Base-by-base conservation (phyloP, 1,140 invertebrate genomes). In the Aphelenchoides fujianensis region DNA sequence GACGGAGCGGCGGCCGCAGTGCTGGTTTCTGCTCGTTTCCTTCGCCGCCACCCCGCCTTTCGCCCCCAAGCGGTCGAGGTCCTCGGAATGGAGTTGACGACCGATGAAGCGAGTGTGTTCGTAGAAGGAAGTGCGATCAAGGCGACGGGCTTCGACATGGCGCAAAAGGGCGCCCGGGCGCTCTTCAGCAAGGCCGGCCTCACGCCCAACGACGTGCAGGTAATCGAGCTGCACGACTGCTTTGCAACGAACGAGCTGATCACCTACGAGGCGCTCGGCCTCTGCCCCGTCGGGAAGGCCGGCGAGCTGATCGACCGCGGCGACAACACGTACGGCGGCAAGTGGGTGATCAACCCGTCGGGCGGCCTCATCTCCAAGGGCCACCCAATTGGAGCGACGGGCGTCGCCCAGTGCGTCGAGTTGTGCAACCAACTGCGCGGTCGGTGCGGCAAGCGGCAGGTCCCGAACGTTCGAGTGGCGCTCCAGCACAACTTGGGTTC, bases 151-250 rank as follows among this genome's bases (percentile, higher is more conserved):
- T 96, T 91, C 86, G 96, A 98, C 77, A 97, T 98, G 94, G 94
- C 93, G 0, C 90, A 89, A 83, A 85, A 88, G 57, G 94, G 94
- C 36, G 90, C 93, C 0, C 88, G 91, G 62, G 89, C 89, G 59
- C 84, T 93, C 0, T 98, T 92, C 77, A 83, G 87, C n/a, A 91
- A 92, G 83, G 89, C 92, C 3, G 89, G 86, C 80, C 48, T 78
- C 12, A 70, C 59, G 55, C 78, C 83, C 12, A 76, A 84, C 37
- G 82, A 83, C 62, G 77, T 84, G 48, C 83, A 83, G 62, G 95
- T 98, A 0, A 89, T 98, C n/a, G 96, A 99, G 85, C 87, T 98
- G n/a, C 96, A 99, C 81, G 96, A 99, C 85, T 98, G 96, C 86
- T 99, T n/a, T 86, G 95, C 95, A 2, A 90, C 92, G 3, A 99